phyloP scores from a whole-genome alignment of 2,888 invertebrate genomes.

The Erannis defoliaria region DNA sequence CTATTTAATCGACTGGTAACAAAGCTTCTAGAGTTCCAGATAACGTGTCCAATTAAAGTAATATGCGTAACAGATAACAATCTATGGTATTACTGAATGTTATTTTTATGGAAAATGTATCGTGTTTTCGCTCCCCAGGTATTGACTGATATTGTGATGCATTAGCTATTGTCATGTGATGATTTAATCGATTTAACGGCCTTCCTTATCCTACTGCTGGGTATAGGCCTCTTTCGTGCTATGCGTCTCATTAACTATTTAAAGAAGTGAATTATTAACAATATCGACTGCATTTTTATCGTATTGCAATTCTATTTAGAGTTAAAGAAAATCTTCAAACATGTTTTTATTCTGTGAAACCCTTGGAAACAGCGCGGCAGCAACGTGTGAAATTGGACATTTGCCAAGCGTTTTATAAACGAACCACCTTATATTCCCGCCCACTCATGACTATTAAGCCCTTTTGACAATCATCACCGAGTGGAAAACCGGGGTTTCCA shows the following conservation, averaged over 20 bases:
- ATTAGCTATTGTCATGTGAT: too few relatives aligned
- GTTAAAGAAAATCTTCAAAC: conserved; percentile 24
- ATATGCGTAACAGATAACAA: conserved; percentile 19
- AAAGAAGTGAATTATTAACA: too few relatives aligned
- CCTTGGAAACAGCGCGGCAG: conserved; percentile 39
- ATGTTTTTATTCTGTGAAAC: conserved; percentile 38
- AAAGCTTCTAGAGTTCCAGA: conserved; percentile 2
- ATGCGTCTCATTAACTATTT: too few relatives aligned
- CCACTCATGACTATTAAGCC: conserved; percentile 39
- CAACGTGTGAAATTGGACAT: conserved; percentile 46
- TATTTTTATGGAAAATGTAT: conserved; percentile 11
- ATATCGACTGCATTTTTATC: conserved; percentile 1
- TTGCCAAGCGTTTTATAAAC: conserved; percentile 44
- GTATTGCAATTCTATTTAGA: not conserved
- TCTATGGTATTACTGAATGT: conserved; percentile 17
- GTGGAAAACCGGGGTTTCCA: conserved; percentile 38
- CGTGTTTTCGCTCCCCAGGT: conserved; percentile 12
- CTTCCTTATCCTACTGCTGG: too few relatives aligned
- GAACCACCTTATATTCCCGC: conserved; percentile 42
- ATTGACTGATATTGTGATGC: conserved; percentile 13
- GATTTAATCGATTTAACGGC: too few relatives aligned
- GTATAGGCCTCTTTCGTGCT: too few relatives aligned
- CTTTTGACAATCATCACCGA: conserved; percentile 38
- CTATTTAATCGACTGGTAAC: conserved; percentile 14
- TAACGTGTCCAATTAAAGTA: conserved; percentile 15